Percentiles rank a stretch among this genome's conserved stretches.
Conservation (phyloP, 2,113 vertebrate genomes). For the Copsychus sechellarum region DNA sequence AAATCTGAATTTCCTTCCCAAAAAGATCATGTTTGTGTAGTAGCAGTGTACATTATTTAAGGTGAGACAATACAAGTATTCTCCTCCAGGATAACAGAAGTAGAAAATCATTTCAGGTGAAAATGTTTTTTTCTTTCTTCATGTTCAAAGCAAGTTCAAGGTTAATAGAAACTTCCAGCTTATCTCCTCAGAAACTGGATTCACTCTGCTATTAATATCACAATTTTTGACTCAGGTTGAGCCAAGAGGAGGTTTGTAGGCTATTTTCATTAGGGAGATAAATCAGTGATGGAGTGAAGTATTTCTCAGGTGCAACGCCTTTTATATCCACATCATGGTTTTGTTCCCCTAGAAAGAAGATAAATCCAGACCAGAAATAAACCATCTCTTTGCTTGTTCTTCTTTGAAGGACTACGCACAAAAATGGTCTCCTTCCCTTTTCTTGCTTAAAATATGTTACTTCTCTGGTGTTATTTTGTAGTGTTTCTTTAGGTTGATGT, state of each 20-base stretch:
- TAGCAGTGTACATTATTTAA: background rate
- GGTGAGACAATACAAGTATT: background rate
- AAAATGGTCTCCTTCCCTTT: background rate
- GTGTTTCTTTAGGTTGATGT: background rate
- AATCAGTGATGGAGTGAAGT: background rate
- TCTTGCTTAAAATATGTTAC: background rate
- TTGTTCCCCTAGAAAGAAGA: background rate
- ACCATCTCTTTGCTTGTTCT: background rate
- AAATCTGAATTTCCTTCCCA: background rate
- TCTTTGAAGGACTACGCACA: background rate
- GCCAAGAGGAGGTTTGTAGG: background rate
- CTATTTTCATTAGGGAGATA: conserved; percentile 4
- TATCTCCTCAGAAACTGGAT: conserved; percentile 6
- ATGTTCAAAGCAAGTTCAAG: background rate
- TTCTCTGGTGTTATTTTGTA: background rate
- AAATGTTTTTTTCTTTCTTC: background rate
- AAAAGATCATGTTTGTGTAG: background rate
- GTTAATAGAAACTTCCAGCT: background rate
- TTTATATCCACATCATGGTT: background rate
- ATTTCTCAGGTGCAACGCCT: background rate
- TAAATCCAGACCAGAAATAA: conserved; percentile 13
- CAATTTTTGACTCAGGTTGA: background rate
- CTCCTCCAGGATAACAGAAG: background rate
- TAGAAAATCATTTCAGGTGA: background rate
- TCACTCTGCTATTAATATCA: background rate